These are phyloP conservation scores for Nannoperca obscura DNA, from an alignment of 2,797 vertebrate species.

Conservation along the genomic window DNA sequence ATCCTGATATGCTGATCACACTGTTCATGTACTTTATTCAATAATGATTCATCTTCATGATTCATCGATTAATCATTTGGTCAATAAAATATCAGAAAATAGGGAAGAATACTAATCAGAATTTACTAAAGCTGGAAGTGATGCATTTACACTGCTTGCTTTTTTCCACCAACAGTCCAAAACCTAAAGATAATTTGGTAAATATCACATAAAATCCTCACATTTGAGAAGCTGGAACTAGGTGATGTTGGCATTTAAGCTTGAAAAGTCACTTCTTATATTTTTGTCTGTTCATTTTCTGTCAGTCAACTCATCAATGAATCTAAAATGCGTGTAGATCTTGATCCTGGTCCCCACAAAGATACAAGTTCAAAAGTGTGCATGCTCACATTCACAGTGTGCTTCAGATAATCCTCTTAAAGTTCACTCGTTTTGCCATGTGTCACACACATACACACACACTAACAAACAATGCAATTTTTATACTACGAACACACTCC, in stretches of 20 bases:
- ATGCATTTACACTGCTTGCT: background rate
- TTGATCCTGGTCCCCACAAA: background rate
- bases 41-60: background rate
- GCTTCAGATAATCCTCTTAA: constrained; percentile 46
- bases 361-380: background rate
- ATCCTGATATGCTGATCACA: background rate
- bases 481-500: background rate
- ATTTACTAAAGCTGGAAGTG: background rate
- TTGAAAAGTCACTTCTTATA: background rate
- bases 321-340: background rate
- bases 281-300: background rate
- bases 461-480: constrained; percentile 11
- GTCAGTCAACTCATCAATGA: background rate
- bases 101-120: background rate
- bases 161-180: background rate
- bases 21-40: background rate
- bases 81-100: background rate
- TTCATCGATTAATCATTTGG: background rate
- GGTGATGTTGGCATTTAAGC: background rate
- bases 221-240: background rate
- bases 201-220: background rate
- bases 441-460: constrained; percentile 1
- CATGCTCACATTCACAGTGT: constrained; percentile 24
- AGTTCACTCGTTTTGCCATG: constrained; percentile 26
- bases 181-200: background rate